Evolutionary conservation across 2,113 vertebrate species (phyloP), one percentile per base, ranked within the genome.

Genomic region (Saccopteryx bilineata): DNA sequence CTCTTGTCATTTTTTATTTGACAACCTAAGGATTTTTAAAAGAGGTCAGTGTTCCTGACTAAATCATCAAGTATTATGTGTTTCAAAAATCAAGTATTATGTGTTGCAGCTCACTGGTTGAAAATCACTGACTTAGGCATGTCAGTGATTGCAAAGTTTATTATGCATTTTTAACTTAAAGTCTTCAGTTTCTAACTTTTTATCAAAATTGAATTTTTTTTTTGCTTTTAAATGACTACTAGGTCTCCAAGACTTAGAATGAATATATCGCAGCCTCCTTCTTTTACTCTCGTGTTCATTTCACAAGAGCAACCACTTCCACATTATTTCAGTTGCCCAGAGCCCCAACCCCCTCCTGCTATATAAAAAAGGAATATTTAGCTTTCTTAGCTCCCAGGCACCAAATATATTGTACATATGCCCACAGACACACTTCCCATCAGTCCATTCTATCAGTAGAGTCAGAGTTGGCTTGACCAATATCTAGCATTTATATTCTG

Each of bases 301-400:
- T 83, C 31, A 58, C 4, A 48, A 2, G 17, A 1, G 21, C 12
- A 61, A 23, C 4, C 1, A 54, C 4, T 9, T 75, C 26, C 28
- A n/a, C 1, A 3, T 60, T 72, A 39, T 66, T 61, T 76, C 33
- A 24, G 4, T n/a, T 52, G 19, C 6, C 9, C 9, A 60, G 3
- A 60, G 3, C 21, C 65, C 9, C 17, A 0, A 24, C 10, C 1
- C 2, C 31, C 9, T 10, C 2, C 33, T 15, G 3, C 5, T 69
- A 12, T 10, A 72, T 39, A 39, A 39, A 39, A 39, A 80, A 91
- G 48, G 23, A 88, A 91, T 9, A 33, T 58, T 78, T 68, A 90
- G 18, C 7, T 46, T 65, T 69, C 46, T 63, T 84, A 17, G 0
- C 5, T 48, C 15, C 5, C 9, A 58, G 21, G 33, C 4, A 54